A percentile compares a stretch with the other conserved stretches of the same genome.
Conservation (phyloP, 2,113 vertebrate genomes). For the Athene noctua region DNA sequence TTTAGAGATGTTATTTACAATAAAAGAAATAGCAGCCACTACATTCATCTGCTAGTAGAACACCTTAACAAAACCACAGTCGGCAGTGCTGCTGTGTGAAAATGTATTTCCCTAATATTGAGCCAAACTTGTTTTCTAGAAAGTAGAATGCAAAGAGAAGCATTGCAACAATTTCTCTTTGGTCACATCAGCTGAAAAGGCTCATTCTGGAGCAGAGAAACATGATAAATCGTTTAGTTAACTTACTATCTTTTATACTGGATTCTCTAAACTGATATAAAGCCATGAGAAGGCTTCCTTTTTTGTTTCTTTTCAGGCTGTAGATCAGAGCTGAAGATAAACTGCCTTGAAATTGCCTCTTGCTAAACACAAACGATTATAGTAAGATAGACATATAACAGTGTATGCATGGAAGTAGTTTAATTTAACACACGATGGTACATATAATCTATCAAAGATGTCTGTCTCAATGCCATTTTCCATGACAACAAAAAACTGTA, state of each 20-base stretch:
- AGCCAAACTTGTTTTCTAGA: not conserved
- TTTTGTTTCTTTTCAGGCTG: not conserved
- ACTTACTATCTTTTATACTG: not conserved
- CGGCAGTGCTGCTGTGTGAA: not conserved
- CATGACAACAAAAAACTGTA: not conserved
- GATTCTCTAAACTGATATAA: not conserved
- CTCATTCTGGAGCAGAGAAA: not conserved
- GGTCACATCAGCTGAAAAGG: not conserved
- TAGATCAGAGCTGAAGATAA: constrained; percentile 11
- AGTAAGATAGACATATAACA: not conserved
- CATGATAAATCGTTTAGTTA: not conserved
- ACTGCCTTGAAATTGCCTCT: constrained; percentile 6
- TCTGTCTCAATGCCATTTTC: not conserved
- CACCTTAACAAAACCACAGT: not conserved
- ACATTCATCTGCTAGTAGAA: not conserved
- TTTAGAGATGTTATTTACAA: not conserved
- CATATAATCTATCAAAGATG: not conserved
- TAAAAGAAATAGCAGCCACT: not conserved
- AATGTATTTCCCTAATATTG: not conserved
- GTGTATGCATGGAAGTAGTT: not conserved
- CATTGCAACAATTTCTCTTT: not conserved
- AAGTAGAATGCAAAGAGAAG: not conserved
- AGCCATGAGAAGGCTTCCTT: not conserved
- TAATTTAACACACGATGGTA: not conserved
- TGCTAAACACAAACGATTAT: not conserved